Evolutionary conservation across 2,888 invertebrate genomes (phyloP), one percentile per base, ranked within the genome.

Genomic region (Sipha maydis): DNA sequence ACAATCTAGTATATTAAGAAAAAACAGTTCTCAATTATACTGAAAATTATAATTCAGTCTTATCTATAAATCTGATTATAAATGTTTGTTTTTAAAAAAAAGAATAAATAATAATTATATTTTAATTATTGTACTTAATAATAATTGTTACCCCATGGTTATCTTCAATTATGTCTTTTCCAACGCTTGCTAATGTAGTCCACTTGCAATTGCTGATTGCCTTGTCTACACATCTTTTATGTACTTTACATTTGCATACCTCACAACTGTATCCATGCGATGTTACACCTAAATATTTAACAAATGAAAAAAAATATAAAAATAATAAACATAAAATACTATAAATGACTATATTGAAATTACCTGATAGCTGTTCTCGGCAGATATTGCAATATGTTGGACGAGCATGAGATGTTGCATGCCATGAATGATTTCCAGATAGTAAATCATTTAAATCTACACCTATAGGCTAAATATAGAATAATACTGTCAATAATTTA

Each of bases 371-470:
- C 31, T 97, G 97, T 92, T 99, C 98, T 89, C 97, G 94, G 92
- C 99, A 99, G 75, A 99, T 97, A 92, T 99, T 99, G 93, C 99
- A 99, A 93, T 98, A 98, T 0, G 98, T 98, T 76, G 98, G 98
- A 84, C 98, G 94, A 0, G 98, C 98, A 93, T 98, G 98, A 1
- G 96, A 97, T 31, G 98, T 97, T 17, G 97, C 96, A 91, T 98
- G 97, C 96, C 96, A 97, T 90, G 94, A 94, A 92, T 95, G 95
- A 91, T 94, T 93, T 89, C 95, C 95, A 88, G 94, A 94, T 38
- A 95, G 93, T 91, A 95, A 94, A 91, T 95, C 93, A 92, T 94
- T 92, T 92, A 95, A 92, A 93, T 95, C 93, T 91, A 90, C 90
- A 67, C 90, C 90, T 89, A 90, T 90, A 48, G 90, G 89, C 83